Evolutionary conservation across 2,113 vertebrate genomes (phyloP), one percentile per base, ranked within the genome.

Genomic region (Beaufortia kweichowensis): DNA sequence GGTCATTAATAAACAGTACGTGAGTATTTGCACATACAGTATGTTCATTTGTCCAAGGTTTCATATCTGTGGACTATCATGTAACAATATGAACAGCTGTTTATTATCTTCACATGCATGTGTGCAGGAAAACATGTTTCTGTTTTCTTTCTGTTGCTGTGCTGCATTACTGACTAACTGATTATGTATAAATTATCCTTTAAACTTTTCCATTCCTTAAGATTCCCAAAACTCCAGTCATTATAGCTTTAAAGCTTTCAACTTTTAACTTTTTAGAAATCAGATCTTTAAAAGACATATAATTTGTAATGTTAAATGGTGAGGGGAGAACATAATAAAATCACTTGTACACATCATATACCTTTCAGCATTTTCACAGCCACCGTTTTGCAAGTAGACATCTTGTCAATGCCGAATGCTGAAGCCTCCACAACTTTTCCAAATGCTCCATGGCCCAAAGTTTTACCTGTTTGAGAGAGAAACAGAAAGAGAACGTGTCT

Each of bases 331-430:
- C n/a, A n/a, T n/a, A n/a, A n/a, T n/a, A n/a, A n/a, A n/a, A 57
- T 24, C 12, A 68, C 21, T 48, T 55, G 66, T 12, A 66, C n/a
- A 29, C 53, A 35, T 17, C 17, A 62, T 15, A 14, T 85, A 98
- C 95, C 95, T 95, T 98, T 98, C 53, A 97, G 92, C 96, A 97
- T 97, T 93, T 97, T 98, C 84, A 97, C 96, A 19, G 96, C 96
- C 78, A 97, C 96, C 8, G 94, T 98, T 93, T 97, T 97, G 92
- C 95, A 98, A 80, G 95, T 97, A 46, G 96, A 97, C 79, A 95
- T 90, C 88, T 96, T 98, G 91, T 97, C 95, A 71, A 97, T 97
- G 82, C 95, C 96, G 88, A 98, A 98, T 70, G 95, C 95, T 83
- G 95, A 95, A 2, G 96, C 96, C 56, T 98, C 96, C 85, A 97